Base-by-base conservation (phyloP, 2,888 invertebrate species). In the Helobdella robusta region DNA sequence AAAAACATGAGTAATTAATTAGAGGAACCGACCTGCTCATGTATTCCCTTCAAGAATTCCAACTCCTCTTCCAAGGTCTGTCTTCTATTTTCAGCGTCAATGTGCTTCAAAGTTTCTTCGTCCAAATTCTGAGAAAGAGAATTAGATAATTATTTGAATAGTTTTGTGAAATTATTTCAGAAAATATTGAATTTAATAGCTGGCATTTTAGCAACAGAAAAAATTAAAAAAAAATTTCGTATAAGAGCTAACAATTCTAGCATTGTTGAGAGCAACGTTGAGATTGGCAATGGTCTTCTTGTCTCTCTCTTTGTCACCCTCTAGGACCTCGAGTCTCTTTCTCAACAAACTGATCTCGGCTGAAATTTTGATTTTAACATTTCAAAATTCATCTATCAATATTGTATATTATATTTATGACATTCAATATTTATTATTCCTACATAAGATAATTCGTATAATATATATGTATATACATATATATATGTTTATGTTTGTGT, bases 321-420 rank as follows among this genome's bases (percentile, higher is more conserved):
- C 71, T 68, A 80, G 70, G 44, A 72, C 73, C 58, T 78, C 76
- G 65, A 77, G 70, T 59, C 76, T 73, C 15, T 78, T 72, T 25
- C 79, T 73, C 59, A 80, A 73, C 71, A 82, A 74, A 69, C 74
- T 76, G 71, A 82, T 76, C 73, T 82, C 82, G n/a, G n/a, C n/a
- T n/a, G n/a, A n/a, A n/a, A n/a, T n/a, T n/a, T n/a, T n/a, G n/a
- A n/a, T n/a, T n/a, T n/a, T n/a, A n/a, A n/a, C n/a, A n/a, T n/a
- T n/a, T n/a, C n/a, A n/a, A n/a, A n/a, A n/a, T n/a, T n/a, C n/a
- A n/a, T n/a, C n/a, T n/a, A n/a, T n/a, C n/a, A n/a, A n/a, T n/a
- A n/a, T n/a, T n/a, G n/a, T n/a, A n/a, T n/a, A n/a, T n/a, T n/a
- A n/a, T n/a, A n/a, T n/a, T n/a, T n/a, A n/a, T n/a, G n/a, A n/a